Conservation (phyloP, 2,888 invertebrate species). For the Globia sparganii region DNA sequence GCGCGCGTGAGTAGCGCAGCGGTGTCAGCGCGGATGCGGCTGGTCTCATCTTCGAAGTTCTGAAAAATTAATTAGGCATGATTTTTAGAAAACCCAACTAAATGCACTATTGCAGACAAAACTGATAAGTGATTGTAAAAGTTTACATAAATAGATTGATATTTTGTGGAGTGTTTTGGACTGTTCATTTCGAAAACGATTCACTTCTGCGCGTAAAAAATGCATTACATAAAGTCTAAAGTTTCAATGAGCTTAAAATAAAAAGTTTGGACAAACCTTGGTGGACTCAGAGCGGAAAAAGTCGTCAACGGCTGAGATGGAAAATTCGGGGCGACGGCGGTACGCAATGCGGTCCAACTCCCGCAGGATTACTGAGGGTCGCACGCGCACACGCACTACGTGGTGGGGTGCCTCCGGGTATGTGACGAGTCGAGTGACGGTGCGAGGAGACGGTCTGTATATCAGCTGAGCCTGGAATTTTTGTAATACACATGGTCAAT, state of each 20-base stretch:
- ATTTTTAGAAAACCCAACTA: not conserved
- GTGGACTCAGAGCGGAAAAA: conserved; percentile 94
- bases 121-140: not conserved
- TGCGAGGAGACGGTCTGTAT: conserved; percentile 87
- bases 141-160: not conserved
- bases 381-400: conserved; percentile 90
- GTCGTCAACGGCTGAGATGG: conserved; percentile 93
- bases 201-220: not conserved
- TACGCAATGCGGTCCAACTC: conserved; percentile 93
- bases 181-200: not conserved
- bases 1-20: conserved; percentile 93
- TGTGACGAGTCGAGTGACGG: conserved; percentile 91
- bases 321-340: conserved; percentile 91
- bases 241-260: not conserved
- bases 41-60: conserved; percentile 96
- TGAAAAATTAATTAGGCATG: conserved; percentile 79
- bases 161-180: not conserved
- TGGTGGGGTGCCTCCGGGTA: conserved; percentile 90
- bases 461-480: conserved; percentile 86
- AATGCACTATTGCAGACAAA: not conserved
- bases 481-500: conserved; percentile 38
- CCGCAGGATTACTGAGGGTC: conserved; percentile 92
- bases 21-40: conserved; percentile 94
- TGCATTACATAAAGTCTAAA: not conserved
- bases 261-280: conserved; percentile 89